Base-by-base conservation (phyloP, 1,140 invertebrate species). In the Brachionus koreanus region DNA sequence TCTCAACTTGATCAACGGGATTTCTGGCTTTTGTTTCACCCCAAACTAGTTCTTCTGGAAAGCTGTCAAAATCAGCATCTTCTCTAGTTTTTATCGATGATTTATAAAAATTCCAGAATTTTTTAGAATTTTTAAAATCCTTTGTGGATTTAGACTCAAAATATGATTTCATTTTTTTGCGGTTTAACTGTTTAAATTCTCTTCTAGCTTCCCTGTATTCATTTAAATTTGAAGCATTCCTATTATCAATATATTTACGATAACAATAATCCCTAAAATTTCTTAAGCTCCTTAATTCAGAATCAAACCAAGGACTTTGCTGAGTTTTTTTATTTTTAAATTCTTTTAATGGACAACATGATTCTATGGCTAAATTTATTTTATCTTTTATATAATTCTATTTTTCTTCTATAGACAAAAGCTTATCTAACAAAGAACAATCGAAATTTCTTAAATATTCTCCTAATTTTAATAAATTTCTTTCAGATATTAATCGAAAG, bases 111-210 rank as follows among this genome's bases (percentile, higher is more conserved):
- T 33, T 25, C 57, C 57, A 63, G 29, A 63, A 63, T 63, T 63
- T 63, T 63, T 63, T 63, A 12, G 57, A 63, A 63, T 63, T 63
- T 63, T 63, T 63, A 12, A 63, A 63, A 63, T 63, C 57, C 9
- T 63, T 63, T 25, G 29, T 10, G 6, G 57, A 63, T 33, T 63
- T 63, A 10, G 57, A 63, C 29, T 63, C 29, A 63, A 63, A 63
- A 63, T 63, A 63, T 63, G 19, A 23, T 29, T 63, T 63, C 29
- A 63, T 25, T 63, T 7, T 23, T 12, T 25, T 0, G 9, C 57
- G 57, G 29, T 63, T 63, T 5, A 63, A 12, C 13, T 33, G 23
- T 63, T 63, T 63, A 12, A 63, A 63, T 10, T 63, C 57, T 63
- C 57, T 63, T 63, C 57, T 63, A 63, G 57, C 23, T 6, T 23